These are phyloP conservation scores for Drosophila kikkawai DNA, from an alignment of 1,140 invertebrate species.

Conservation along the genomic window DNA sequence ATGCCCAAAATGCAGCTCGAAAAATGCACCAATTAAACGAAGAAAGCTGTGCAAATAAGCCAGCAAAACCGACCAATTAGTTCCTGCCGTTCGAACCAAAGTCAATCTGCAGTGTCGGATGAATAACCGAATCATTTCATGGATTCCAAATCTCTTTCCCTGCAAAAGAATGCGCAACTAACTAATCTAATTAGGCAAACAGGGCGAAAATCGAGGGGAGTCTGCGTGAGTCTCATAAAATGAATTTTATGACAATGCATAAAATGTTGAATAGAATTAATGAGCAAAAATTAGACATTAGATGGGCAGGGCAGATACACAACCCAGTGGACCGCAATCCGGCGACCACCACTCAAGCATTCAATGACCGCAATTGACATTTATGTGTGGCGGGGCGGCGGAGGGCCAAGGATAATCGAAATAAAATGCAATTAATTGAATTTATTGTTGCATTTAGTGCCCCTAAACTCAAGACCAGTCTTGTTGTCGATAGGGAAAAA, in stretches of 20 bases:
- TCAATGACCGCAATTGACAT: constrained; percentile 78
- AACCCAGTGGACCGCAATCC: not conserved
- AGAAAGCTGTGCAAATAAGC: constrained; percentile 36
- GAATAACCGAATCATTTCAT: constrained; percentile 10
- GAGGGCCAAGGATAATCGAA: constrained; percentile 63
- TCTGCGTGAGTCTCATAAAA: constrained; percentile 65
- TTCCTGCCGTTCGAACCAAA: constrained; percentile 23
- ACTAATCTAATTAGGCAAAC: constrained; percentile 78
- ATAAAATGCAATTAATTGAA: constrained; percentile 83
- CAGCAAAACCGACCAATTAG: constrained; percentile 33
- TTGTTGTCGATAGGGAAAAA: not conserved
- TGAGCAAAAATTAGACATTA: constrained; percentile 81
- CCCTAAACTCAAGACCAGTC: constrained; percentile 16
- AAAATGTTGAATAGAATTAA: constrained; percentile 81
- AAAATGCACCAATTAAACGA: constrained; percentile 43
- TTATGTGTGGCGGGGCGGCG: constrained; percentile 47
- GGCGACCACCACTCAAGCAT: constrained; percentile 51
- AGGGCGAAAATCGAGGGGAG: constrained; percentile 16
- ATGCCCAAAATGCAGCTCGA: constrained; percentile 23
- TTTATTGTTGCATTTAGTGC: constrained; percentile 71
- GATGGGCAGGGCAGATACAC: constrained; percentile 21
- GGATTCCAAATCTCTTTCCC: constrained; percentile 10
- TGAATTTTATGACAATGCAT: constrained; percentile 82
- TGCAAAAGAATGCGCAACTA: constrained; percentile 57
- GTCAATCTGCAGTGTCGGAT: constrained; percentile 5